phyloP scores from a whole-genome alignment of 2,797 vertebrate species.

The Prunella strophiata region DNA sequence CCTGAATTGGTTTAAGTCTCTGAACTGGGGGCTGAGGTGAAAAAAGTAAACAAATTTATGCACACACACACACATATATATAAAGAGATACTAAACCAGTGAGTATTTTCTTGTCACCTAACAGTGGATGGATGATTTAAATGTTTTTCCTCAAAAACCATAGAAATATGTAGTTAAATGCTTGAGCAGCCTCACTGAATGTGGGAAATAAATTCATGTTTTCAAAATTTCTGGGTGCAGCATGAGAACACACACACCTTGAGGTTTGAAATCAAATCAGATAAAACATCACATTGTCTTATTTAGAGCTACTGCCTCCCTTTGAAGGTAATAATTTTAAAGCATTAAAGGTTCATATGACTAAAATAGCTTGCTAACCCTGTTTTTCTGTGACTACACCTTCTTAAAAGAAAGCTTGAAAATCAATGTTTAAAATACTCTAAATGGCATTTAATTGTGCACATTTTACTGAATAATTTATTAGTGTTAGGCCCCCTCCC shows the following conservation, averaged over 20 bases:
- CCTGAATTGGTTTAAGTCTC: background rate
- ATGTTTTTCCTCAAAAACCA: background rate
- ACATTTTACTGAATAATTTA: background rate
- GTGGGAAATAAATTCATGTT: background rate
- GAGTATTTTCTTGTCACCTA: background rate
- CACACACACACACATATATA: fast-evolving
- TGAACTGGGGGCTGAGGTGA: background rate
- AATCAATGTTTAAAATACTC: background rate
- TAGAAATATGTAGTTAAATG: background rate
- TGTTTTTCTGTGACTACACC: background rate
- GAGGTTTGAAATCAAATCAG: background rate
- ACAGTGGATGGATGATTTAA: background rate
- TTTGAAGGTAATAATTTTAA: background rate
- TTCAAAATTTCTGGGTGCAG: background rate
- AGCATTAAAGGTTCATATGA: background rate
- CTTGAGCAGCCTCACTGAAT: background rate
- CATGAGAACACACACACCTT: background rate
- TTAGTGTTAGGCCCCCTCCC: background rate
- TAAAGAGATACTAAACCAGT: background rate
- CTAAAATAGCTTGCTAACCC: background rate
- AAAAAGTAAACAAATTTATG: background rate
- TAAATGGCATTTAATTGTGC: background rate
- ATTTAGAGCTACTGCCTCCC: background rate
- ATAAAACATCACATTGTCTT: background rate
- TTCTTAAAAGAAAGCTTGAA: background rate